Evolutionary conservation across 2,113 vertebrate species (phyloP).

Genomic region (Fukomys damarensis): DNA sequence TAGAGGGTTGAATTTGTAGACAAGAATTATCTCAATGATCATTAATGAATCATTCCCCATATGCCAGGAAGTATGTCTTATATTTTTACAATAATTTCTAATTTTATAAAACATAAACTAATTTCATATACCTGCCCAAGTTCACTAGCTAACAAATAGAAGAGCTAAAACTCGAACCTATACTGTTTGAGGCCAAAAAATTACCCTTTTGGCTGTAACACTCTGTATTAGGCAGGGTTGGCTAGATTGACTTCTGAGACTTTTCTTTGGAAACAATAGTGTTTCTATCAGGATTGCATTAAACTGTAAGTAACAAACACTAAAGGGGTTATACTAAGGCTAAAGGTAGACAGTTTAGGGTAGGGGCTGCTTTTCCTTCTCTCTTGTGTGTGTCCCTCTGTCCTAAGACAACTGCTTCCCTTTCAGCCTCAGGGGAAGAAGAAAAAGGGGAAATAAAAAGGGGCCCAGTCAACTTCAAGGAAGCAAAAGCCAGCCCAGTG

Average conservation of each 20-base stretch:
- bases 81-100: background rate
- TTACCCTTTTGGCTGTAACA: background rate
- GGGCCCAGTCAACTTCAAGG: background rate
- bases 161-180: background rate
- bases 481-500: background rate
- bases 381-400: background rate
- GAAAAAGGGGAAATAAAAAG: background rate
- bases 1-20: background rate
- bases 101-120: slow-evolving; percentile 22
- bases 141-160: background rate
- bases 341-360: background rate
- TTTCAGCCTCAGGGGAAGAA: background rate
- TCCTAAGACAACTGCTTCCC: background rate
- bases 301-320: background rate
- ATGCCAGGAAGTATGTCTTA: background rate
- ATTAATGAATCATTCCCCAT: background rate
- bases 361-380: background rate
- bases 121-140: background rate
- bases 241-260: background rate
- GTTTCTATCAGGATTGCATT: background rate
- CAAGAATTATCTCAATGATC: background rate
- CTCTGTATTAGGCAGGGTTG: background rate
- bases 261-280: background rate
- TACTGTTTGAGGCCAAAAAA: background rate
- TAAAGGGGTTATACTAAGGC: background rate